A percentile compares a stretch with the other conserved stretches of the same genome.
These are phyloP conservation scores for Nycticorax nycticorax DNA, from an alignment of 2,113 vertebrate genomes.

Conservation along the genomic window DNA sequence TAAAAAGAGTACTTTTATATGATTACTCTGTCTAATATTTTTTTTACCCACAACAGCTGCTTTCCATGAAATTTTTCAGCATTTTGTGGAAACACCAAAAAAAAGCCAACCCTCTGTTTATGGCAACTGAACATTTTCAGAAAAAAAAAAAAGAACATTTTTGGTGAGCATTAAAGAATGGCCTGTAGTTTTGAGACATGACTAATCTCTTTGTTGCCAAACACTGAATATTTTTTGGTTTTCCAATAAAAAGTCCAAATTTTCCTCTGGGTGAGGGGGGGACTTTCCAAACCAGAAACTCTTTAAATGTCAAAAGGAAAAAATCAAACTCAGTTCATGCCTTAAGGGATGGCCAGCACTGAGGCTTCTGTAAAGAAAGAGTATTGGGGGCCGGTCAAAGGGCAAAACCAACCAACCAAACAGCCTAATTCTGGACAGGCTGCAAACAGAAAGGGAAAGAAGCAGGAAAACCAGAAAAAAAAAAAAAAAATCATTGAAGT, in stretches of 20 bases:
- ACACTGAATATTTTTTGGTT: constrained; percentile 18
- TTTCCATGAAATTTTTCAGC: constrained; percentile 55
- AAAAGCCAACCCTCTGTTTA: neutral
- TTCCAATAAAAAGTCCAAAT: constrained; percentile 26
- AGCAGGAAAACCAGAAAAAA: neutral
- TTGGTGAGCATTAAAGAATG: constrained; percentile 27
- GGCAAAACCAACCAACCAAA: neutral
- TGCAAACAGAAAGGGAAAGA: neutral
- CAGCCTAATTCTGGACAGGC: neutral
- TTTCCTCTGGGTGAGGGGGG: neutral
- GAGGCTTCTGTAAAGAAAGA: neutral
- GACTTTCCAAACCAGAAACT: constrained; percentile 17
- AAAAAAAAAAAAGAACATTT: neutral
- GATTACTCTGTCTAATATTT: neutral
- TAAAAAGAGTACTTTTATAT: neutral
- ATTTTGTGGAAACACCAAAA: constrained; percentile 30
- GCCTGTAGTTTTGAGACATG: constrained; percentile 35
- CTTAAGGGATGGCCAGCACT: neutral
- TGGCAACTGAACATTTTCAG: neutral
- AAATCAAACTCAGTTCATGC: neutral
- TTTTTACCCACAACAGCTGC: constrained; percentile 29
- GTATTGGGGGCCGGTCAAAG: neutral
- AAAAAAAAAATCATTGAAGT: neutral
- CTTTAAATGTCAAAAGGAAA: constrained; percentile 16
- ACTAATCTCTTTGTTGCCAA: constrained; percentile 37